These are phyloP conservation scores for Grallaria varia DNA, from an alignment of 2,113 vertebrate species.

Conservation along the genomic window DNA sequence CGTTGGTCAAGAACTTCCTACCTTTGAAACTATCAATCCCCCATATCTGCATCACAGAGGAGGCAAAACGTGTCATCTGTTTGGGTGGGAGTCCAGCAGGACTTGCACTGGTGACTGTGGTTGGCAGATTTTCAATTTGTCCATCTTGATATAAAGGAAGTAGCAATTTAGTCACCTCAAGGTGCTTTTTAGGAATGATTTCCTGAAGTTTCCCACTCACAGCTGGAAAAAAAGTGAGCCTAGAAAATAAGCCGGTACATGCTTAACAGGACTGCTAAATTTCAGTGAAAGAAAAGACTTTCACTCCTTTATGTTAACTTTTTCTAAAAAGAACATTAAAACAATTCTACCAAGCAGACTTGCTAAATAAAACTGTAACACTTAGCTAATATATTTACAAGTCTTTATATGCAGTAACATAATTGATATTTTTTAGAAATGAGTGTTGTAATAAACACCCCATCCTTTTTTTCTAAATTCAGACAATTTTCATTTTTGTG, in stretches of 20 bases:
- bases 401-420: neutral
- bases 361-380: conserved; percentile 1
- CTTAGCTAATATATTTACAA: conserved; percentile 1
- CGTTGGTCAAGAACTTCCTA: conserved; percentile 53
- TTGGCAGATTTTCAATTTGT: conserved; percentile 58
- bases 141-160: conserved; percentile 59
- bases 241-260: conserved; percentile 62
- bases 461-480: neutral
- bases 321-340: conserved; percentile 24
- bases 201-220: conserved; percentile 55
- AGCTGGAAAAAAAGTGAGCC: conserved; percentile 66
- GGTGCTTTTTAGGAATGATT: conserved; percentile 58
- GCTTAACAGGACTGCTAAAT: conserved; percentile 53
- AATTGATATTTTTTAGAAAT: neutral
- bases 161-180: conserved; percentile 58
- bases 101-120: conserved; percentile 54
- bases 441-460: neutral
- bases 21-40: conserved; percentile 56
- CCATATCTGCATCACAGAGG: conserved; percentile 52
- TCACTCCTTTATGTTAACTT: neutral
- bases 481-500: conserved; percentile 1
- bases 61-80: conserved; percentile 46
- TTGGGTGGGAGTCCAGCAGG: conserved; percentile 56
- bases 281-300: conserved; percentile 32
- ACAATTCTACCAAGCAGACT: conserved; percentile 1